Evolutionary conservation across 2,797 vertebrate species (phyloP).

Genomic region (Thamnophis elegans): DNA sequence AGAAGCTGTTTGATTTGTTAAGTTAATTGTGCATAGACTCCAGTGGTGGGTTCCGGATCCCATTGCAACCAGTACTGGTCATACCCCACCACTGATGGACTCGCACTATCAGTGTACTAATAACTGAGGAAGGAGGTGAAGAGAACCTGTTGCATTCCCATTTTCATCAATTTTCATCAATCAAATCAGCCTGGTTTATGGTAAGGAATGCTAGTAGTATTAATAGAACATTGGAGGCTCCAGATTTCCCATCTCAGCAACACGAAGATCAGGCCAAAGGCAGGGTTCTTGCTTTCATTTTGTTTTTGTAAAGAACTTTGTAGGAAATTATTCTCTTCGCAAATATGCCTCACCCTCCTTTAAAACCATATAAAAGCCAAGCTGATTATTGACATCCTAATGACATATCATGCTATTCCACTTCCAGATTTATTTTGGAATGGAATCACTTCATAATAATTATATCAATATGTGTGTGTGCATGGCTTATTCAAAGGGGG

Average conservation of each 20-base stretch:
- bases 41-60: too few species aligned
- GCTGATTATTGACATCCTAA: not conserved
- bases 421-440: not conserved
- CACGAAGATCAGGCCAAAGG: not conserved
- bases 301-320: not conserved
- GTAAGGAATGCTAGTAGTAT: not conserved
- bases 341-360: not conserved
- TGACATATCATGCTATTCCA: not conserved
- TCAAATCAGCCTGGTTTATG: not conserved
- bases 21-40: conserved; percentile 20
- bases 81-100: not conserved
- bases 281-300: not conserved
- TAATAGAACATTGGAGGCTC: not conserved
- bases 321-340: not conserved
- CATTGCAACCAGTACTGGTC: too few species aligned
- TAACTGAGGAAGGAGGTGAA: not conserved
- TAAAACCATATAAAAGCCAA: not conserved
- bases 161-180: not conserved
- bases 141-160: not conserved
- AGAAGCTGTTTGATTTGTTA: conserved; percentile 16
- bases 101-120: not conserved
- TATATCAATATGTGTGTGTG: not conserved
- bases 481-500: not conserved
- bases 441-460: not conserved
- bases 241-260: not conserved